These are phyloP conservation scores for Pseudochirops corinnae DNA, from an alignment of 2,797 vertebrate genomes.

Conservation along the genomic window DNA sequence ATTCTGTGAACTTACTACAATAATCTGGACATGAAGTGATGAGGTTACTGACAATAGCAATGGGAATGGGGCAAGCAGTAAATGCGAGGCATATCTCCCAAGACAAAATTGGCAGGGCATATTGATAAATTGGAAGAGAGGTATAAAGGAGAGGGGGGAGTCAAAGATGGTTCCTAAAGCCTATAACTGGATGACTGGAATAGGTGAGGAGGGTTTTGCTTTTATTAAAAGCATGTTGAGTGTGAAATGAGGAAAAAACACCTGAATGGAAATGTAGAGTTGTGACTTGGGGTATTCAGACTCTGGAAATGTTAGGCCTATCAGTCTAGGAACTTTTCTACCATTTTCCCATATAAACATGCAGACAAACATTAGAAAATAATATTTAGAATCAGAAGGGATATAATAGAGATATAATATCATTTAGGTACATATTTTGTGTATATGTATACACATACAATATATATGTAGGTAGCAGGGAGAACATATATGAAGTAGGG, in stretches of 20 bases:
- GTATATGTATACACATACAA: not conserved
- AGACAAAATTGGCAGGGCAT: no score
- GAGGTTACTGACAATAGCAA: not conserved
- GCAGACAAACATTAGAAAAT: not conserved
- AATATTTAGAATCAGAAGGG: not conserved
- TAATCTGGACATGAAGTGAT: not conserved
- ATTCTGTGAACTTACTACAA: not conserved
- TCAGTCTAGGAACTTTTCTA: not conserved
- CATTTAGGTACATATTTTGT: not conserved
- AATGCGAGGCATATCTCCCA: no score
- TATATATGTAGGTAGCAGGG: not conserved
- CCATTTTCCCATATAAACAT: not conserved
- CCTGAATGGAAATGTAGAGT: not conserved
- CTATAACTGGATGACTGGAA: not conserved
- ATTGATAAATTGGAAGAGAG: not conserved
- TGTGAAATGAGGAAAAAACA: not conserved
- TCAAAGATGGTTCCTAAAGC: not conserved
- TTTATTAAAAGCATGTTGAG: not conserved
- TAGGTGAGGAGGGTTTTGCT: not conserved
- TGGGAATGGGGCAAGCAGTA: not conserved
- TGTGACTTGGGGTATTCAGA: not conserved
- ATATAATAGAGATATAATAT: not conserved
- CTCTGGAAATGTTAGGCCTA: not conserved
- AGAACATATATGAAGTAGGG: not conserved
- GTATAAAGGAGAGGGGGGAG: not conserved